phyloP scores from a whole-genome alignment of 2,113 vertebrate genomes.

The Polypterus senegalus region DNA sequence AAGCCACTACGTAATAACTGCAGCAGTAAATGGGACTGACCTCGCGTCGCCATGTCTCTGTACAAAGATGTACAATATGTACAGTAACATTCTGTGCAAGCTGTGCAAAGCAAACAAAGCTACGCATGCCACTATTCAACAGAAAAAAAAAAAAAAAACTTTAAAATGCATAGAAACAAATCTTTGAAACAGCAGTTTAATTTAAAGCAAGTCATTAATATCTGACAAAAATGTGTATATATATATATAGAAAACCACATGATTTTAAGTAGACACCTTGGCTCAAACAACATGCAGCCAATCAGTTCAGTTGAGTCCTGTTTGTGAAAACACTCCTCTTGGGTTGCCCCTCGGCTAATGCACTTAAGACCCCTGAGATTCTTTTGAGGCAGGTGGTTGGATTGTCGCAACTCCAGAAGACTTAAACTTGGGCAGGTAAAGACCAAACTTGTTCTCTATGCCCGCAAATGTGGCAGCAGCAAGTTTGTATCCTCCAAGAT shows the following conservation, averaged over 20 bases:
- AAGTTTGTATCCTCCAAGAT: conserved; percentile 82
- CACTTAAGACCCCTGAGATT: conserved; percentile 27
- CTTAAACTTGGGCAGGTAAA: conserved; percentile 85
- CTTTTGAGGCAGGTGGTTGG: conserved; percentile 34
- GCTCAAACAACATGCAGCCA: conserved; percentile 55
- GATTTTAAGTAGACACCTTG: conserved; percentile 32
- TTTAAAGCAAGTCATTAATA: conserved; percentile 34
- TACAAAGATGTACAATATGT: conserved; percentile 92
- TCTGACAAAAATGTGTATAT: conserved; percentile 31
- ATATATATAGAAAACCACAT: conserved; percentile 27
- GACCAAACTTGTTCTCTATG: conserved; percentile 89
- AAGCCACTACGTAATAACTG: conserved; percentile 49
- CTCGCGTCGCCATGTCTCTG: conserved; percentile 64
- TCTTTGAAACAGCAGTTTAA: conserved; percentile 31
- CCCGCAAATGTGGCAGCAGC: conserved; percentile 86
- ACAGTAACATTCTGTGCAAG: conserved; percentile 66
- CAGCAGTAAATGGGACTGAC: conserved; percentile 37
- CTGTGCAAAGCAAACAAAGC: conserved; percentile 56
- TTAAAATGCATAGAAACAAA: conserved; percentile 43
- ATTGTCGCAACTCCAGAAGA: conserved; percentile 40
- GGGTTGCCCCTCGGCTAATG: neutral
- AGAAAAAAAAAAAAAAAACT: conserved; percentile 38
- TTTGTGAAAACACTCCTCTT: conserved; percentile 10
- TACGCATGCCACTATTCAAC: conserved; percentile 57
- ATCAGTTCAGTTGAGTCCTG: conserved; percentile 15